Evolutionary conservation across 92 coral and sea anemone genomes (phyloP), one percentile per base, ranked within the genome.

Genomic region (Siderastrea radians): DNA sequence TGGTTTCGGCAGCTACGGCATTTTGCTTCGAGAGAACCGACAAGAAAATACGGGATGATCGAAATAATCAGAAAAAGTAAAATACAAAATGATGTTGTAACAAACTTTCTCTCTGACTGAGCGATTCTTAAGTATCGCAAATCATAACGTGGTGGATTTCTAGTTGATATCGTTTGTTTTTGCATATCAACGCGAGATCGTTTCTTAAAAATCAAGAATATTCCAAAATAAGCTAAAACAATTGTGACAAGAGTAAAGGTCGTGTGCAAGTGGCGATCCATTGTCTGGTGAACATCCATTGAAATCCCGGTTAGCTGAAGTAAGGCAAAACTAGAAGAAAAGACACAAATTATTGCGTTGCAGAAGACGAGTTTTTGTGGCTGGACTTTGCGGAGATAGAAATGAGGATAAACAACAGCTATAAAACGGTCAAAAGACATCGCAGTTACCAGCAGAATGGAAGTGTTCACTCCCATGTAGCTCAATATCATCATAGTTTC

Each of bases 341-440:
- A 78, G 3, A 48, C 38, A 17, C 62, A 47, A 3, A 78, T 49
- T 26, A 3, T 15, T 45, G 59, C 19, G 57, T 63, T 78, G 72
- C 46, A 47, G 8, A 62, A 47, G 3, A 19, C 57, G 9, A 62
- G 7, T 19, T 15, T 47, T 45, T 17, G 8, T 63, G 83, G 83
- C 16, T 17, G 62, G 47, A 48, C 17, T 63, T 49, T 78, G 0
- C 46, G 45, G 19, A 49, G 83, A 78, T 78, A 78, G 58, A 49
- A 46, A 17, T 78, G 83, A 3, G 83, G 83, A 63, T 7, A 49
- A 48, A 48, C 47, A 63, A 78, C 83, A 47, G 83, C 53, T 5
- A 78, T 44, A 13, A 78, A 63, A 6, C 83, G 83, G 63, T 78
- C 83, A 13, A 78, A 15, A 1, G 83, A 78, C 83, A 78, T 78